Conservation (phyloP, 2,113 vertebrate genomes). For the Apodemus speciosus region DNA sequence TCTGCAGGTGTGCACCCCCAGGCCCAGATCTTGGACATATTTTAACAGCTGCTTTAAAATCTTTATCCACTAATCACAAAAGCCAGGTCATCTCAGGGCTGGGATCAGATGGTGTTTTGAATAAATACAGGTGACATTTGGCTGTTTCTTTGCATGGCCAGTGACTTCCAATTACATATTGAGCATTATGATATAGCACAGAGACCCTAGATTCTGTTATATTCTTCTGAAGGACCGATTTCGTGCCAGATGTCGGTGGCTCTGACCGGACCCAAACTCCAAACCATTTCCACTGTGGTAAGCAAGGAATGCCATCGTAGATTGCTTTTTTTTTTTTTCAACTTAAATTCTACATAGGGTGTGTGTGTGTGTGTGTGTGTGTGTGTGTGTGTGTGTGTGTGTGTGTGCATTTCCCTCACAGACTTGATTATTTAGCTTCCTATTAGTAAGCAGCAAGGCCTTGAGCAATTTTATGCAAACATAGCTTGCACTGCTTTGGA, state of each 20-base stretch:
- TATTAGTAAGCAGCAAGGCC: background rate
- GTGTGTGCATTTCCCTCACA: background rate
- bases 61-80: background rate
- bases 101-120: background rate
- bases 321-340: background rate
- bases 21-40: background rate
- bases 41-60: slow-evolving; percentile 24
- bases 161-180: background rate
- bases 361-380: background rate
- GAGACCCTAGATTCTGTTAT: background rate
- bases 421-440: background rate
- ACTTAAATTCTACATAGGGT: background rate
- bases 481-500: no score
- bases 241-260: no score
- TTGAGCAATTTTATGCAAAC: background rate
- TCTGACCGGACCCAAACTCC: background rate
- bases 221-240: background rate
- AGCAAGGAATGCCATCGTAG: no score
- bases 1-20: background rate
- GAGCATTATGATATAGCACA: background rate
- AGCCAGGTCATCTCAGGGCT: background rate
- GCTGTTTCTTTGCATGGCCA: background rate
- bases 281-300: background rate
- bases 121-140: background rate
- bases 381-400: background rate